These are phyloP conservation scores for Syngnathoides biaculeatus DNA, from an alignment of 2,113 vertebrate species.

Conservation along the genomic window DNA sequence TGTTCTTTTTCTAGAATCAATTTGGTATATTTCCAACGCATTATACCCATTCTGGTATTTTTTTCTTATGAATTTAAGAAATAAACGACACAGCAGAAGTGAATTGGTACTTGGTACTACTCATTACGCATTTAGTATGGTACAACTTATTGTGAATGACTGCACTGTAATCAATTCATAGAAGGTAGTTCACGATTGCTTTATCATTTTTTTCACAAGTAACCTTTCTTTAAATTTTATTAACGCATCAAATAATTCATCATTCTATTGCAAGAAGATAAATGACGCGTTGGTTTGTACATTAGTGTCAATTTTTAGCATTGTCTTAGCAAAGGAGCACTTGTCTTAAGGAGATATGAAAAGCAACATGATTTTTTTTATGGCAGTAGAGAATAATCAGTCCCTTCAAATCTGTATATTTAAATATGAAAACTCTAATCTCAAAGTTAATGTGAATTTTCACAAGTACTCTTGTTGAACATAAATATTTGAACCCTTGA, in stretches of 20 bases:
- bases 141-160: neutral
- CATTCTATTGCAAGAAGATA: neutral
- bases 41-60: conserved; percentile 4
- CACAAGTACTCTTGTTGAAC: neutral
- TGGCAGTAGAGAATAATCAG: neutral
- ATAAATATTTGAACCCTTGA: neutral
- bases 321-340: too few relatives aligned
- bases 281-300: neutral
- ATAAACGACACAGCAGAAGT: neutral
- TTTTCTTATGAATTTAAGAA: conserved; percentile 14
- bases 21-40: conserved; percentile 19
- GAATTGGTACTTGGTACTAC: neutral
- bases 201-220: neutral
- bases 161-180: neutral
- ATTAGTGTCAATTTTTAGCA: too few relatives aligned
- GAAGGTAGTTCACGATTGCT: neutral
- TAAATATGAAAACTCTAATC: neutral
- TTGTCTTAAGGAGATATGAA: neutral
- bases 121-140: neutral
- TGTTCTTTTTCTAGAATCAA: conserved; percentile 26
- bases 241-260: neutral
- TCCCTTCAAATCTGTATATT: neutral
- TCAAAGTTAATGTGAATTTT: neutral
- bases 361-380: neutral
- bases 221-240: neutral